Evolutionary conservation across 2,797 vertebrate genomes (phyloP), one percentile per base, ranked within the genome.

Genomic region (Brotula barbata): DNA sequence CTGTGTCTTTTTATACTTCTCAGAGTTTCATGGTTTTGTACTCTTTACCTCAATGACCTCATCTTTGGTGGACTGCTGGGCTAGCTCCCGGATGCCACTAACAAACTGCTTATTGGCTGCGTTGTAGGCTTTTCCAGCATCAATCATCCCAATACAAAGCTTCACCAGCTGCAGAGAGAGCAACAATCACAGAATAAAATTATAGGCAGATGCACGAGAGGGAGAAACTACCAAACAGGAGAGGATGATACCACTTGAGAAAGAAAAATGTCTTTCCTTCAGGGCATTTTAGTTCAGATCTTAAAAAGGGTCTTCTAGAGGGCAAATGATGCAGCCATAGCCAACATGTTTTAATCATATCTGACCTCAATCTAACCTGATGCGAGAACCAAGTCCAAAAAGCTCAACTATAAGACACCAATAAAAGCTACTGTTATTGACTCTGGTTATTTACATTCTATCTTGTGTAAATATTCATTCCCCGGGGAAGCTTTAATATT

Each of bases 101-200:
- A 97, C 96, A 90, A 99, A 99, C 80, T 97, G 96, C 79, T 94
- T 98, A 91, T 98, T 99, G 77, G 96, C 96, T 54, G 87, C 89
- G 53, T 95, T 98, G 86, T 98, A 99, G 6, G 94, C 95, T 85
- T 98, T 99, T 50, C 97, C 96, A 7, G 96, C 96, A 75, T 99
- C 97, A 45, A 99, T 98, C 96, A 98, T 97, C 10, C 91, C 93
- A 67, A 98, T 98, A 61, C 96, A 98, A 64, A 98, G 91, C 77
- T 99, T 99, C 83, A 99, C 95, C 83, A 99, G 86, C 96, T 98
- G 73, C 17, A 87, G 60, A 61, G 4, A 77, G 17, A 60, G 25
- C 28, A 10, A 80, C 36, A 87, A 59, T 34, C 7, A 33, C 36
- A 3, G 1, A 8, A 8, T 4, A 28, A 28, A 61, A 51, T 67